Percentiles rank a stretch among this genome's conserved stretches.
Evolutionary conservation across 2,888 invertebrate genomes (phyloP).

Genomic region (Diploptera punctata): DNA sequence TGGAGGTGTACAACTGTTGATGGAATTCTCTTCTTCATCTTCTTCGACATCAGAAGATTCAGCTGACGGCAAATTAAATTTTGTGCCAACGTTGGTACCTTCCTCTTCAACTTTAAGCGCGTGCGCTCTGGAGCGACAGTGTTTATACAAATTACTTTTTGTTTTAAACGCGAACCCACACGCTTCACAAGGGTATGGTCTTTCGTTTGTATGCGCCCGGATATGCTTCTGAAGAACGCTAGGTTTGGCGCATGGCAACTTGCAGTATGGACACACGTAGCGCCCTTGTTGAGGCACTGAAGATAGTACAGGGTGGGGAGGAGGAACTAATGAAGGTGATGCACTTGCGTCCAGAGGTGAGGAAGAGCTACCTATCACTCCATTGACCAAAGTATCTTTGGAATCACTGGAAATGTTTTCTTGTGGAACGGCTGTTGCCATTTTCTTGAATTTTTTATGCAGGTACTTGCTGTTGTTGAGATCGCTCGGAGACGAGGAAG

Average conservation of each 20-base stretch:
- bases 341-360: not conserved
- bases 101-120: conserved; percentile 64
- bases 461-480: conserved; percentile 68
- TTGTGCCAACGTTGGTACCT: conserved; percentile 53
- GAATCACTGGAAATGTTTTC: conserved; percentile 35
- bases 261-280: conserved; percentile 88
- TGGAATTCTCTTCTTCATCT: conserved; percentile 35
- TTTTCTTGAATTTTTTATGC: conserved; percentile 93
- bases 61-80: conserved; percentile 28
- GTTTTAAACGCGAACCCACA: conserved; percentile 95
- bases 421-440: conserved; percentile 65
- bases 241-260: conserved; percentile 88
- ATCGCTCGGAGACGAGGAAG: conserved; percentile 14
- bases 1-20: conserved; percentile 52
- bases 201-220: conserved; percentile 90
- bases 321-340: not conserved
- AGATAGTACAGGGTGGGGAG: not conserved
- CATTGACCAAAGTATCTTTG: conserved; percentile 41
- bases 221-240: conserved; percentile 94
- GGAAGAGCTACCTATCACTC: conserved; percentile 34
- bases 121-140: conserved; percentile 79
- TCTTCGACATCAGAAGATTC: conserved; percentile 39
- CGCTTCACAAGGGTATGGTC: conserved; percentile 87
- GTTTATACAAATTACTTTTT: conserved; percentile 91
- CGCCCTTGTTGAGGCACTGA: conserved; percentile 60